phyloP scores from a whole-genome alignment of 1,140 invertebrate genomes.

The Drosophila leontia region DNA sequence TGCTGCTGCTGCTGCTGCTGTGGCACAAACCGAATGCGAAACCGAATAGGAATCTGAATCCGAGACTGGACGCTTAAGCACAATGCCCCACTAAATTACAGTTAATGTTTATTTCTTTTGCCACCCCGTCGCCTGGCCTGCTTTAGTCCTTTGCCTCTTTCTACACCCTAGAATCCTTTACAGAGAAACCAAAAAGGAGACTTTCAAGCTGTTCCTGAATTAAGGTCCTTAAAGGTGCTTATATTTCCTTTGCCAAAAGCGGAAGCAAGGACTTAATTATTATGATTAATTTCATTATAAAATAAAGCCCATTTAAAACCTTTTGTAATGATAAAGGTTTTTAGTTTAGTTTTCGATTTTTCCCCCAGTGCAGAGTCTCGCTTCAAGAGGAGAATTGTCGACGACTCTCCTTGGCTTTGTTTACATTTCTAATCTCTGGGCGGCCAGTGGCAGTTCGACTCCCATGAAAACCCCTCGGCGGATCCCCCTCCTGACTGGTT shows the following conservation, averaged over 20 bases:
- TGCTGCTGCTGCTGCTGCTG: neutral
- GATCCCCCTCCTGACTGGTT: constrained; percentile 17
- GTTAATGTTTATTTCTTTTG: constrained; percentile 82
- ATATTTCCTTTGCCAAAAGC: neutral
- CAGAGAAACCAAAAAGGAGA: constrained; percentile 3
- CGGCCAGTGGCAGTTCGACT: constrained; percentile 17
- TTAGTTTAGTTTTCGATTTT: neutral
- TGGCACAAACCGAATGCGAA: constrained; percentile 49
- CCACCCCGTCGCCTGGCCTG: constrained; percentile 33
- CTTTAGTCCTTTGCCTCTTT: neutral
- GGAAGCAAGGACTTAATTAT: neutral
- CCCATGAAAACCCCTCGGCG: constrained; percentile 2
- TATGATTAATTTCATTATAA: neutral
- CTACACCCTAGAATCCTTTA: constrained; percentile 6
- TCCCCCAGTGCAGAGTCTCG: neutral
- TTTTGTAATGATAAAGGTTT: too few species aligned
- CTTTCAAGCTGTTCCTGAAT: neutral
- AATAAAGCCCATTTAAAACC: neutral
- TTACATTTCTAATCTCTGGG: constrained; percentile 77
- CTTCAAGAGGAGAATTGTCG: constrained; percentile 35
- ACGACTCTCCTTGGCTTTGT: constrained; percentile 66
- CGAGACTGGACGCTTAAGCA: constrained; percentile 77
- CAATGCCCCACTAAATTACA: constrained; percentile 83
- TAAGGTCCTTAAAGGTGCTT: neutral
- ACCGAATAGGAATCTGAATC: constrained; percentile 46